Percentiles rank a stretch among this genome's conserved stretches.
These are phyloP conservation scores for Chydorus sphaericus DNA, from an alignment of 2,888 invertebrate species.

Conservation along the genomic window DNA sequence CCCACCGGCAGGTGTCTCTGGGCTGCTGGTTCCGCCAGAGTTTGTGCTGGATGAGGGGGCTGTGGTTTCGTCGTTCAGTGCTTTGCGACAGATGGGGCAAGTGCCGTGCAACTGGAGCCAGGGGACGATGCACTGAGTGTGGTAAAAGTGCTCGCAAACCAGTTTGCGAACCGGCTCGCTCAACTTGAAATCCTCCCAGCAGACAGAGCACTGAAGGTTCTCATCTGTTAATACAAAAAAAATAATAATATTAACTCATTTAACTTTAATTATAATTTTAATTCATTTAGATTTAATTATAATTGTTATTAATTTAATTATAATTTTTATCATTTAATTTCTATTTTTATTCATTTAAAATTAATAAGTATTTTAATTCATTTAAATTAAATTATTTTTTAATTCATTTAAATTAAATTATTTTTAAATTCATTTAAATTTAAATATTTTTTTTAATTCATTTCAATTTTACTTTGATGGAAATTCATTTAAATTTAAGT, in stretches of 20 bases:
- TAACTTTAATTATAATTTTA: not conserved
- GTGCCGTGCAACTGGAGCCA: conserved; percentile 94
- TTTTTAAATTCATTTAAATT: too few species aligned
- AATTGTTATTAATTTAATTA: too few species aligned
- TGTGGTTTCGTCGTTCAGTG: conserved; percentile 39
- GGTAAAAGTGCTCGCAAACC: conserved; percentile 80
- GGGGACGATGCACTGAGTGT: conserved; percentile 80
- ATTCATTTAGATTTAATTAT: too few species aligned
- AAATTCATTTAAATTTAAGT: too few species aligned
- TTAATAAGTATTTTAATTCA: too few species aligned
- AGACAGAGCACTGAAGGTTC: conserved; percentile 81
- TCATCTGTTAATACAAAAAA: conserved; percentile 36
- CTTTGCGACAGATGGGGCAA: conserved; percentile 85
- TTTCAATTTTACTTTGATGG: too few species aligned
- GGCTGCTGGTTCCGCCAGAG: not conserved
- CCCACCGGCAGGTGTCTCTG: not conserved
- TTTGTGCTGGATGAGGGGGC: not conserved
- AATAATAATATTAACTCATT: not conserved
- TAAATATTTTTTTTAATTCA: too few species aligned
- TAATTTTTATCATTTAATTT: too few species aligned
- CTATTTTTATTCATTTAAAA: too few species aligned
- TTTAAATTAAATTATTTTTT: too few species aligned
- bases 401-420: too few species aligned
- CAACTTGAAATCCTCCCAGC: conserved; percentile 78
- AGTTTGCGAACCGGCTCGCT: conserved; percentile 62